These are phyloP conservation scores for Paradisaea rubra DNA, from an alignment of 2,113 vertebrate species.

Conservation along the genomic window DNA sequence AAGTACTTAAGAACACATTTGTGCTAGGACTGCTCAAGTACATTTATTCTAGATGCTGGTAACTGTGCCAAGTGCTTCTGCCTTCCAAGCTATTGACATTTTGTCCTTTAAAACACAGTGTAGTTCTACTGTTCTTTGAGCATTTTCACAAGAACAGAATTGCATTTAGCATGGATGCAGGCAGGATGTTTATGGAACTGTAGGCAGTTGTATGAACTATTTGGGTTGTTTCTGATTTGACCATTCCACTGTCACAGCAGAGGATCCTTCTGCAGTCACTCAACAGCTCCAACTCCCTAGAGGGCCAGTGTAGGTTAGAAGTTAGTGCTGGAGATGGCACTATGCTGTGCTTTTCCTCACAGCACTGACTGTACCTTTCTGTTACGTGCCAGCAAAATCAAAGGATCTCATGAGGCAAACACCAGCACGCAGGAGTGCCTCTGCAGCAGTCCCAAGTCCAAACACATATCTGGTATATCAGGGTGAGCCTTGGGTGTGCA, in stretches of 20 bases:
- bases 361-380: neutral
- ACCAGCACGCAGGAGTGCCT: neutral
- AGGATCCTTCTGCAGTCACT: neutral
- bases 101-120: neutral
- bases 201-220: neutral
- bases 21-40: neutral
- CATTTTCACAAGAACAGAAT: neutral
- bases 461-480: neutral
- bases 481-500: neutral
- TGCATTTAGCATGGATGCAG: neutral
- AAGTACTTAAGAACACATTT: neutral
- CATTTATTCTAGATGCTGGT: neutral
- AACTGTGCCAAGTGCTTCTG: neutral
- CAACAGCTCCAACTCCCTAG: neutral
- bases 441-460: neutral
- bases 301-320: rapidly evolving
- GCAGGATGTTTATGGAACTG: neutral
- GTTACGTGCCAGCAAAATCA: neutral
- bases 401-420: neutral
- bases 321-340: neutral
- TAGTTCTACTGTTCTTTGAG: neutral
- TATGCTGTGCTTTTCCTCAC: neutral
- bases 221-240: neutral
- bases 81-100: neutral
- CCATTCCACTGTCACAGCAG: neutral